Evolutionary conservation across 1,140 invertebrate species (phyloP).

Genomic region (Neuroterus valhalla): DNA sequence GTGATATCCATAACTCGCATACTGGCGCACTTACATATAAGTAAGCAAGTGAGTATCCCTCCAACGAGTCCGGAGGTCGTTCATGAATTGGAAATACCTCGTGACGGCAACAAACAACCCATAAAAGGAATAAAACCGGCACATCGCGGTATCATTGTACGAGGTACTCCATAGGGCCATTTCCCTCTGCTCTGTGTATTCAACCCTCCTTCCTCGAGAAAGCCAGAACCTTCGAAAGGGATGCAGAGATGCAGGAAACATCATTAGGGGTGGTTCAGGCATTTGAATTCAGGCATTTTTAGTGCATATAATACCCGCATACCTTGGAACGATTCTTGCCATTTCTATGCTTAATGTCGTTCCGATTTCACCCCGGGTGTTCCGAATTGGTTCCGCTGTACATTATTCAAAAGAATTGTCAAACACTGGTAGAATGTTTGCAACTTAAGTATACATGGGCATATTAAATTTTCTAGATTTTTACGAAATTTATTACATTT

Average conservation of each 20-base stretch:
- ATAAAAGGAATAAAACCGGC: constrained; percentile 67
- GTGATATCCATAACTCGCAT: constrained; percentile 45
- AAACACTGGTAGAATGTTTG: no score
- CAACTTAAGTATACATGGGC: no score
- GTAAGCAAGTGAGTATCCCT: constrained; percentile 39
- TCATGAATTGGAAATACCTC: constrained; percentile 71
- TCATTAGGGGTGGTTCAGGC: constrained; percentile 54
- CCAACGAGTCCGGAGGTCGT: constrained; percentile 53
- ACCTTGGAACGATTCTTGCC: constrained; percentile 25
- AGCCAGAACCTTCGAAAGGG: not conserved
- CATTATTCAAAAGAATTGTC: no score
- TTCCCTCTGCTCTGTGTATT: constrained; percentile 37
- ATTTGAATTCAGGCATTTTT: constrained; percentile 50
- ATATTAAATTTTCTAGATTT: no score
- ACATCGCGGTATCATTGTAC: constrained; percentile 37
- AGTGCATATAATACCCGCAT: constrained; percentile 13
- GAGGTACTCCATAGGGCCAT: constrained; percentile 28
- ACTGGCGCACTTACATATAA: constrained; percentile 45
- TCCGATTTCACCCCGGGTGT: constrained; percentile 31
- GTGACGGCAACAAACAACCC: constrained; percentile 66
- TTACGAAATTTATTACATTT: no score
- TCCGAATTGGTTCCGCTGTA: constrained; percentile 50
- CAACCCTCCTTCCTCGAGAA: constrained; percentile 36
- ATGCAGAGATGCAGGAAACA: constrained; percentile 37
- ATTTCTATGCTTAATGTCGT: constrained; percentile 19